Conservation (phyloP, 1,140 invertebrate genomes). For the Magallana angulata region DNA sequence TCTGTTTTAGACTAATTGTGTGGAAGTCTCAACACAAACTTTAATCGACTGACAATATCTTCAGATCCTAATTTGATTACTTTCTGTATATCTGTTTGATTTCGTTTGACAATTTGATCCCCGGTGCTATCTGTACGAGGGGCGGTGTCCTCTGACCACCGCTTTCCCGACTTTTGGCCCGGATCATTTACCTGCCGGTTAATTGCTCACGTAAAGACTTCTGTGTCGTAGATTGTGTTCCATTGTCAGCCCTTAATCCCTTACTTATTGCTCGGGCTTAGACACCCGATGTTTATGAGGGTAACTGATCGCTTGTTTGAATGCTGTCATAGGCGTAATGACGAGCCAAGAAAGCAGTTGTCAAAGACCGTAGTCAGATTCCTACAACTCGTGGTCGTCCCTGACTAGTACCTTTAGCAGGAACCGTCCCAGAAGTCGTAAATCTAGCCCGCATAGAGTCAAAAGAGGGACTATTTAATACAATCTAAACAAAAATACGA, state of each 20-base stretch:
- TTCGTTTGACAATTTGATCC: not conserved
- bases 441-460: not conserved
- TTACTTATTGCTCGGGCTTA: conserved; percentile 22
- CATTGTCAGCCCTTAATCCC: not conserved
- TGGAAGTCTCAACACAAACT: not conserved
- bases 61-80: not conserved
- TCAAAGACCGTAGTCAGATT: not conserved
- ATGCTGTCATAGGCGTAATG: not conserved
- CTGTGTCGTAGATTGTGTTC: not conserved
- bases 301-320: not conserved
- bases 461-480: not conserved
- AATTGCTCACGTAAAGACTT: not conserved
- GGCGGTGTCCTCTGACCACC: not conserved
- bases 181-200: not conserved
- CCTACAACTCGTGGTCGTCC: not conserved
- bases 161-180: not conserved
- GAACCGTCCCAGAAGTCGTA: not conserved
- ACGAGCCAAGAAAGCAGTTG: not conserved
- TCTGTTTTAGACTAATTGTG: conserved; percentile 34
- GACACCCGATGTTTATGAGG: conserved; percentile 23
- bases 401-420: not conserved
- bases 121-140: not conserved
- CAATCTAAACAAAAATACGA: not conserved
- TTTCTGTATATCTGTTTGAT: not conserved
- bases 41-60: not conserved